Evolutionary conservation across 2,797 vertebrate species (phyloP), one percentile per base, ranked within the genome.

Genomic region (Malurus leucopterus): DNA sequence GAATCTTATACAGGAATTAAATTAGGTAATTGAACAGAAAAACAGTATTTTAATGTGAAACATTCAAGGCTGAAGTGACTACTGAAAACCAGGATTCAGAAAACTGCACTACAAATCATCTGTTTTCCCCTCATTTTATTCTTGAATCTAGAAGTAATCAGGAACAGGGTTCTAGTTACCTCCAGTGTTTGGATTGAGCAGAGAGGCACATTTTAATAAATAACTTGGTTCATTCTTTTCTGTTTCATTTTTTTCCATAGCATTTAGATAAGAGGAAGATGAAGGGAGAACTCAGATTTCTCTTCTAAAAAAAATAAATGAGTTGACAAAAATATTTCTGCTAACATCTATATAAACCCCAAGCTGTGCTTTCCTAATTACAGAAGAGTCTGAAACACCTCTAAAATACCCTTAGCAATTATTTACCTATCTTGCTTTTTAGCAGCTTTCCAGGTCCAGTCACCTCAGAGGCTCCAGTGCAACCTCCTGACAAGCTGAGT

Each of bases 351-450:
- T 83, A 86, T 91, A 92, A 91, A 82, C 61, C 36, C 85, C 74
- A 91, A 88, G 79, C 71, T 89, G 64, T 86, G 80, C 53, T 80
- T 71, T 89, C 83, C 84, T 92, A 94, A 95, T 94, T 95, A 92
- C 63, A 68, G 69, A 86, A 53, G 44, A 87, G 63, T 68, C 26
- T 91, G 70, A 92, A 89, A 84, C 55, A 72, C 34, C 72, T 58
- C 27, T 82, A 93, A 91, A 95, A 93, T 69, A 83, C 78, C 63
- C 86, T 69, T 59, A 74, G 40, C 68, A 93, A 86, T 92, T 91
- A 89, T 73, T 92, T 50, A 77, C 54, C 49, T 88, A 32, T 90
- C 83, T 82, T 91, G 89, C 83, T 85, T 89, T 90, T 91, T 74
- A 91, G 75, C 77, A 88, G 1, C 69, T 89, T 91, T 89, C 59